Evolutionary conservation across 2,888 invertebrate species (phyloP).

Genomic region (Anthophora plumipes): DNA sequence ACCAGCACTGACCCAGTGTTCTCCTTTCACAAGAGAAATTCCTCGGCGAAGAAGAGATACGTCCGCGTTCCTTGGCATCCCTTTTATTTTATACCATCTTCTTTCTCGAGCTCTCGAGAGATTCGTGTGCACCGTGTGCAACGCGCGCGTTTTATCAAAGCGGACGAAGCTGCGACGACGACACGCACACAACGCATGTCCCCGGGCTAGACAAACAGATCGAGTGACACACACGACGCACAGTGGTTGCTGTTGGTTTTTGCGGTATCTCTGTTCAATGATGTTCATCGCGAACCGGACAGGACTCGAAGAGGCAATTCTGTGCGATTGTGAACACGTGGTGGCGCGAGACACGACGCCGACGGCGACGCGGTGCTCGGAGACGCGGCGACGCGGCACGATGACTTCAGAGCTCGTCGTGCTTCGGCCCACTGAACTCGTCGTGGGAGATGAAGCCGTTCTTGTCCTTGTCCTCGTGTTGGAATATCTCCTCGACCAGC

Average conservation of each 20-base stretch:
- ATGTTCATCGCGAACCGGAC: slow-evolving; percentile 37
- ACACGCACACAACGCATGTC: not conserved
- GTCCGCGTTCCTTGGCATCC: slow-evolving; percentile 13
- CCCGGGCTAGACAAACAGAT: slow-evolving; percentile 10
- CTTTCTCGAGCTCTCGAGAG: slow-evolving; percentile 7
- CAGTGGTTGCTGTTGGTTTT: not conserved
- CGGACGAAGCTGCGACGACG: slow-evolving; percentile 5
- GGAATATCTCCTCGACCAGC: slow-evolving; percentile 98
- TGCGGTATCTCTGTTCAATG: slow-evolving; percentile 17
- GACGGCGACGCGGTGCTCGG: slow-evolving; percentile 61
- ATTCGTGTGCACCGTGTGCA: slow-evolving; percentile 11
- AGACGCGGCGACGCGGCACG: slow-evolving; percentile 61
- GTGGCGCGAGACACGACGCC: slow-evolving; percentile 64
- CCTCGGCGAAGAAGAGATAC: slow-evolving; percentile 16
- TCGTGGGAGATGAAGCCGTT: slow-evolving; percentile 98
- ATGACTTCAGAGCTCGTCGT: slow-evolving; percentile 94
- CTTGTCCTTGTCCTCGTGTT: slow-evolving; percentile 98
- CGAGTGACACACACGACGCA: slow-evolving; percentile 5
- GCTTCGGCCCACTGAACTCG: slow-evolving; percentile 98
- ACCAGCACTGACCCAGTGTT: not conserved
- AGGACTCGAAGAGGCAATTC: slow-evolving; percentile 57
- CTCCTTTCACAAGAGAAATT: slow-evolving; percentile 3
- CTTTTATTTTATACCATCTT: not conserved
- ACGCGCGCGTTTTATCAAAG: not conserved
- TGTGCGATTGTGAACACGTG: slow-evolving; percentile 69